These are phyloP conservation scores for Tuta absoluta DNA, from an alignment of 2,888 invertebrate species.

Conservation along the genomic window DNA sequence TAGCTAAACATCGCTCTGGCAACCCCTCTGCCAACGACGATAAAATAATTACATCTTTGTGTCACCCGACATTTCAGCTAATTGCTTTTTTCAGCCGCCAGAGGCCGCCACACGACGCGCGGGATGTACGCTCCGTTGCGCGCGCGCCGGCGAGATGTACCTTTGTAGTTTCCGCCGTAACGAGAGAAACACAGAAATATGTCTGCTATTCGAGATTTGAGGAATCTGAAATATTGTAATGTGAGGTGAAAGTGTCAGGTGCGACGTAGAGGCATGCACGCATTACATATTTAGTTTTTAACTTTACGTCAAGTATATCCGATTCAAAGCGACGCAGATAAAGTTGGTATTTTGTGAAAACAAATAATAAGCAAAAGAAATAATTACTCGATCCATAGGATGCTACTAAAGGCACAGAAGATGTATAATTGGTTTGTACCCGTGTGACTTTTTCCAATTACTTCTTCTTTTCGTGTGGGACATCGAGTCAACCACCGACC, in stretches of 20 bases:
- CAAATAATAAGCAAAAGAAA: too few species aligned
- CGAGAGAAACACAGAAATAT: neutral
- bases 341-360: too few species aligned
- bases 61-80: slow-evolving; percentile 64
- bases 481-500: too few species aligned
- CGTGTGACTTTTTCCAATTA: too few species aligned
- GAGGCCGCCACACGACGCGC: slow-evolving; percentile 24
- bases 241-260: neutral
- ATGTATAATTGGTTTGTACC: too few species aligned
- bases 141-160: slow-evolving; percentile 11
- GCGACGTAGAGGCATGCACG: too few species aligned
- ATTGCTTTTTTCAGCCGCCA: slow-evolving; percentile 66
- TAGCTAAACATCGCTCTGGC: neutral
- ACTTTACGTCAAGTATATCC: too few species aligned
- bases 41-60: slow-evolving; percentile 23
- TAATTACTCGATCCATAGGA: too few species aligned
- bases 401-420: too few species aligned
- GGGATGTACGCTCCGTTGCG: slow-evolving; percentile 38
- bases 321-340: too few species aligned
- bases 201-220: slow-evolving; percentile 4
- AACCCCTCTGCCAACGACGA: slow-evolving; percentile 18
- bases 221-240: slow-evolving; percentile 13
- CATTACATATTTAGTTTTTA: neutral
- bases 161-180: slow-evolving; percentile 26
- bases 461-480: too few species aligned